Conservation (phyloP, 1,140 invertebrate species). For the Procambarus clarkii region DNA sequence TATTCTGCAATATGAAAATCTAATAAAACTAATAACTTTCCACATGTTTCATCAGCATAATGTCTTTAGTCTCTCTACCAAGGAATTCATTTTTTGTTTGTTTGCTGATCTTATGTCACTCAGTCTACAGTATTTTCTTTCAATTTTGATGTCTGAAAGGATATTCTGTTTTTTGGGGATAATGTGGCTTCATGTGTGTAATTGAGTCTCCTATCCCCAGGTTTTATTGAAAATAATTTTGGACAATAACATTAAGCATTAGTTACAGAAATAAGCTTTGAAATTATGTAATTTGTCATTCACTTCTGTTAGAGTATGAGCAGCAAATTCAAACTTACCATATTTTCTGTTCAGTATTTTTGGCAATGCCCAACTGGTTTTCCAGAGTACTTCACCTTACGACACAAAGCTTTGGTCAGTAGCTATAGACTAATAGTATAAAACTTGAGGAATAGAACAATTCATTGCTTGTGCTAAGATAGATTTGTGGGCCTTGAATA, state of each 20-base stretch:
- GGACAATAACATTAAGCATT: slow-evolving; percentile 4
- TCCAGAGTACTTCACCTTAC: not conserved
- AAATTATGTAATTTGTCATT: not conserved
- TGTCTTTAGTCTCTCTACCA: not conserved
- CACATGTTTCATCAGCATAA: slow-evolving; percentile 5
- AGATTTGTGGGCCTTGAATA: not conserved
- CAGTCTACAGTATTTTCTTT: not conserved
- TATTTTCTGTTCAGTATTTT: not conserved
- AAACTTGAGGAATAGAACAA: not conserved
- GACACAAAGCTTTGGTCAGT: not conserved
- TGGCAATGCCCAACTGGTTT: not conserved
- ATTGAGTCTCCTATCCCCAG: not conserved
- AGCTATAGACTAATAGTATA: not conserved
- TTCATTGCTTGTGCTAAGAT: slow-evolving; percentile 6
- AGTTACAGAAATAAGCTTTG: not conserved
- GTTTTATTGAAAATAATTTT: slow-evolving; percentile 17
- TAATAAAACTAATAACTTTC: slow-evolving; percentile 29
- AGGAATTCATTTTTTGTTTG: not conserved
- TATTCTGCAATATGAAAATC: slow-evolving; percentile 30
- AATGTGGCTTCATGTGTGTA: slow-evolving; percentile 46
- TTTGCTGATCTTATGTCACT: not conserved
- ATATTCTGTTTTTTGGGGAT: slow-evolving; percentile 48
- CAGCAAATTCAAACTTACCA: not conserved
- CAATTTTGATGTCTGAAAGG: slow-evolving; percentile 15
- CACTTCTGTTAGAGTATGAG: not conserved